Percentiles rank a stretch among this genome's conserved stretches.
These are phyloP conservation scores for Oncorhynchus mykiss DNA, from an alignment of 2,113 vertebrate species.

Conservation along the genomic window DNA sequence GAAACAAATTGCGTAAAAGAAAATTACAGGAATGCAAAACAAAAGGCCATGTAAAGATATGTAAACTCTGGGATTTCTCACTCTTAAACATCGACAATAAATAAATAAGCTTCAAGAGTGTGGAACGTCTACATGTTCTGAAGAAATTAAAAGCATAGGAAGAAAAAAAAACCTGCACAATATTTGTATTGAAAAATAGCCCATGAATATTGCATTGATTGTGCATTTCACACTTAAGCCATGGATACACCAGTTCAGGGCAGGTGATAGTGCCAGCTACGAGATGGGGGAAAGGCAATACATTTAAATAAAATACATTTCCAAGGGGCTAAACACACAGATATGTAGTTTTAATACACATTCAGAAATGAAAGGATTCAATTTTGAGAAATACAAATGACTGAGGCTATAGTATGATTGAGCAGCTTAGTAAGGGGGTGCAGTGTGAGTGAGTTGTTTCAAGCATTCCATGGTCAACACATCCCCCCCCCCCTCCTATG, in stretches of 20 bases:
- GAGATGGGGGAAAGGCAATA: slow-evolving; percentile 53
- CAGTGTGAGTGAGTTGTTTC: slow-evolving; percentile 64
- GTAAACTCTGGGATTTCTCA: slow-evolving; percentile 48
- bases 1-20: slow-evolving; percentile 74
- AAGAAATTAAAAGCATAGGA: slow-evolving; percentile 89
- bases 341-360: slow-evolving; percentile 65
- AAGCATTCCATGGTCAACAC: slow-evolving; percentile 68
- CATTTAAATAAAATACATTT: not conserved
- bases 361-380: slow-evolving; percentile 75
- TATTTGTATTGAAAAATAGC: slow-evolving; percentile 75
- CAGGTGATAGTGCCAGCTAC: slow-evolving; percentile 74
- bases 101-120: slow-evolving; percentile 94
- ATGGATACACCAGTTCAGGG: slow-evolving; percentile 62
- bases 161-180: slow-evolving; percentile 82
- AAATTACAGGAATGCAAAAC: slow-evolving; percentile 78
- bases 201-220: slow-evolving; percentile 96
- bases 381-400: slow-evolving; percentile 68
- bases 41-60: slow-evolving; percentile 69
- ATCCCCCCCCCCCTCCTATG: slow-evolving; percentile 7
- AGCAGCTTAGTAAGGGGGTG: slow-evolving; percentile 75
- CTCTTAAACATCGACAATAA: slow-evolving; percentile 87
- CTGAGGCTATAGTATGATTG: slow-evolving; percentile 78
- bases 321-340: not conserved
- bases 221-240: slow-evolving; percentile 87
- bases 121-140: slow-evolving; percentile 81